Percentiles rank a stretch among this genome's conserved stretches.
Evolutionary conservation across 2,797 vertebrate species (phyloP).

Genomic region (Cynodonichthys magdalenae): DNA sequence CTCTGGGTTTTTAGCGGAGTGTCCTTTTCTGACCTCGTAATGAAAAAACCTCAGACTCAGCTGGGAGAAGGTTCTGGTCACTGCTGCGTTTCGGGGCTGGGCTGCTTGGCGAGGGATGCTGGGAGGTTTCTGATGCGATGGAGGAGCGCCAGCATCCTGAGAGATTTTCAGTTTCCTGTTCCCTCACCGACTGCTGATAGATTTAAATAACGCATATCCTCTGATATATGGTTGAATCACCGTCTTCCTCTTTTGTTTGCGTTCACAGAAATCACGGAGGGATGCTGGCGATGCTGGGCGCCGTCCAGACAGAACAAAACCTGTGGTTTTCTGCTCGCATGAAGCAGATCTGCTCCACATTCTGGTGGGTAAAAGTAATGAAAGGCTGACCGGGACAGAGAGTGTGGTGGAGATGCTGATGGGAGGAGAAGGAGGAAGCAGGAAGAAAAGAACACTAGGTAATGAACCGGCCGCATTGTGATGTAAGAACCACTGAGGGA

Average conservation of each 20-base stretch:
- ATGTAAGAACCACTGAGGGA: slow-evolving; percentile 16
- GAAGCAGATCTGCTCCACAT: slow-evolving; percentile 88
- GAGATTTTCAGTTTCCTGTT: slow-evolving; percentile 24
- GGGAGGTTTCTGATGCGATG: slow-evolving; percentile 51
- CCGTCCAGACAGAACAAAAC: slow-evolving; percentile 84
- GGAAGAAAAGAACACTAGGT: slow-evolving; percentile 46
- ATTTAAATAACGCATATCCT: background rate
- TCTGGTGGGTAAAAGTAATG: slow-evolving; percentile 89
- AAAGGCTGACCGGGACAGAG: slow-evolving; percentile 88
- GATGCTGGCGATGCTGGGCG: slow-evolving; percentile 75
- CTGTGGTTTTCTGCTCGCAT: slow-evolving; percentile 89
- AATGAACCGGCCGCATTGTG: slow-evolving; percentile 47
- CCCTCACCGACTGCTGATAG: slow-evolving; percentile 10
- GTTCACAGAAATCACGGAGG: slow-evolving; percentile 43
- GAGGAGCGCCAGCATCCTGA: slow-evolving; percentile 51
- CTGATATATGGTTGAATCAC: slow-evolving; percentile 8
- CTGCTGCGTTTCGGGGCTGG: slow-evolving; percentile 19
- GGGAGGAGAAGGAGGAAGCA: slow-evolving; percentile 67
- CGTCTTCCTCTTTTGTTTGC: slow-evolving; percentile 5
- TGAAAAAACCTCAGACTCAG: slow-evolving; percentile 8
- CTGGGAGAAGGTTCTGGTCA: slow-evolving; percentile 28
- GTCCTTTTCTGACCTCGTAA: slow-evolving; percentile 13
- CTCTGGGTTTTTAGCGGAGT: background rate
- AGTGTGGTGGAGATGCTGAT: slow-evolving; percentile 79
- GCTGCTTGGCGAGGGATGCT: slow-evolving; percentile 31